phyloP scores from a whole-genome alignment of 2,113 vertebrate genomes.

The Scolopax mira region DNA sequence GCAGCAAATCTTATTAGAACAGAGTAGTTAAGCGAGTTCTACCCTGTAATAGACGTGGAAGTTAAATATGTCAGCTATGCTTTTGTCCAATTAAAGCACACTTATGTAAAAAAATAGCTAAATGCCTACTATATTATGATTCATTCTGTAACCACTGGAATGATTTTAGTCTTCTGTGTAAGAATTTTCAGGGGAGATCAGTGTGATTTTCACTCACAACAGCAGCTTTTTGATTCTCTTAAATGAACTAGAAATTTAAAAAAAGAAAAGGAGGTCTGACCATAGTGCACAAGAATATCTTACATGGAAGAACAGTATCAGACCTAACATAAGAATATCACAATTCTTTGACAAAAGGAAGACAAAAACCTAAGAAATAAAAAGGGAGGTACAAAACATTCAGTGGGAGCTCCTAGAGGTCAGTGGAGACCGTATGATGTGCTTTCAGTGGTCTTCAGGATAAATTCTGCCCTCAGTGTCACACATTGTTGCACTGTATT shows the following conservation, averaged over 20 bases:
- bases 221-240: background rate
- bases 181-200: background rate
- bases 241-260: background rate
- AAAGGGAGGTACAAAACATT: background rate
- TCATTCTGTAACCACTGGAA: background rate
- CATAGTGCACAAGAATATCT: background rate
- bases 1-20: background rate
- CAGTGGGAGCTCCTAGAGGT: background rate
- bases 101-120: background rate
- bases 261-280: background rate
- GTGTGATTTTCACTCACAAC: background rate
- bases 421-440: background rate
- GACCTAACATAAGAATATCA: background rate
- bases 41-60: background rate
- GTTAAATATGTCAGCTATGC: background rate
- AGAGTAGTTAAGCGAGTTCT: background rate
- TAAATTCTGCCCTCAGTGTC: background rate
- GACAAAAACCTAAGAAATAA: background rate
- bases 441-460: background rate
- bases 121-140: background rate
- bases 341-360: background rate
- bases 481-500: background rate
- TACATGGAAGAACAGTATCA: background rate
- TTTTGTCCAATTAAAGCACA: conserved; percentile 21
- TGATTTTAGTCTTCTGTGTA: background rate